A percentile compares a stretch with the other conserved stretches of the same genome.
Conservation (phyloP, 2,797 vertebrate species). For the Poeciliopsis infans region DNA sequence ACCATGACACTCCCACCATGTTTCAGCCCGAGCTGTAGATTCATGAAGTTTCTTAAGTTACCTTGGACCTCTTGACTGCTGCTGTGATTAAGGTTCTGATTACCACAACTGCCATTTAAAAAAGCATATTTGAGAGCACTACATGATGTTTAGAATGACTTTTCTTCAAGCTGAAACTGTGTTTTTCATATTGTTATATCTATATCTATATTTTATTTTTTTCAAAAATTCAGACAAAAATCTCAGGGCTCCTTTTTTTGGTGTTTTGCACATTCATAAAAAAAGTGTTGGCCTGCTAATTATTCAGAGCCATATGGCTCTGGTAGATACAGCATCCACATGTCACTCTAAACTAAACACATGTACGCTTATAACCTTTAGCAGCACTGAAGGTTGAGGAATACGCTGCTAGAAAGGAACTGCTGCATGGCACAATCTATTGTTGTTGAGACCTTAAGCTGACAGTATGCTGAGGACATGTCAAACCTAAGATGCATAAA, state of each 20-base stretch:
- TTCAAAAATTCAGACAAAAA: not conserved
- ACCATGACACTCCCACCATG: not conserved
- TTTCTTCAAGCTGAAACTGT: not conserved
- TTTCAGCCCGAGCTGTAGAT: not conserved
- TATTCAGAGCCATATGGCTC: not conserved
- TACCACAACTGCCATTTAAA: not conserved
- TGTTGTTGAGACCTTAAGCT: constrained; percentile 16
- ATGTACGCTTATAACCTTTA: constrained; percentile 1
- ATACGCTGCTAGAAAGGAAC: constrained; percentile 9
- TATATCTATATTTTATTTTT: not conserved
- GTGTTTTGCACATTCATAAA: not conserved
- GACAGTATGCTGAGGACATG: not conserved
- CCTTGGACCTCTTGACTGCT: not conserved
- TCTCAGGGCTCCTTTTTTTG: not conserved
- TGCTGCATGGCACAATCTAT: constrained; percentile 2
- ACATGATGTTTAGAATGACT: not conserved
- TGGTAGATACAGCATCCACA: not conserved
- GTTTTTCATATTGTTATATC: not conserved
- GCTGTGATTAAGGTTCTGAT: not conserved
- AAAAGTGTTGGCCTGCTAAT: not conserved
- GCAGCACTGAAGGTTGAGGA: constrained; percentile 22
- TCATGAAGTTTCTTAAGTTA: not conserved
- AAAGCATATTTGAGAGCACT: not conserved
- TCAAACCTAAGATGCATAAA: not conserved
- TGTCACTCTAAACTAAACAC: constrained; percentile 15